Evolutionary conservation across 2,113 vertebrate species (phyloP).

Genomic region (Sphyrna mokarran): DNA sequence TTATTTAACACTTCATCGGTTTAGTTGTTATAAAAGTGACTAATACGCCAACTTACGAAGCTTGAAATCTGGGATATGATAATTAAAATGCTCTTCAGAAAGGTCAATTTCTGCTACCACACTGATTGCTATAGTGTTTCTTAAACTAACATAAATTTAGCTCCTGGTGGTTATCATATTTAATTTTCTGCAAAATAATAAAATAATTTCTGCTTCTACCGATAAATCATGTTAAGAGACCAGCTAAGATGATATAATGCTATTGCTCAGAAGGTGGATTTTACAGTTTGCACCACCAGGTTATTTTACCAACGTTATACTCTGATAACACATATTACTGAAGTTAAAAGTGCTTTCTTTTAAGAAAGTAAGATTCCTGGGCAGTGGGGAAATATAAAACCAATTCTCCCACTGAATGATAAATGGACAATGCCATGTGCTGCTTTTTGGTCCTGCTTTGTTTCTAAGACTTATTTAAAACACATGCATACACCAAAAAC

Average conservation of each 20-base stretch:
- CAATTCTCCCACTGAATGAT: background rate
- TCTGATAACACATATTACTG: background rate
- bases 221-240: background rate
- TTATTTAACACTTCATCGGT: background rate
- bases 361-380: background rate
- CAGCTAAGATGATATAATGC: background rate
- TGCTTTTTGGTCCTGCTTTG: background rate
- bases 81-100: slow-evolving; percentile 11
- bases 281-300: background rate
- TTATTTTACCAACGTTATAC: background rate
- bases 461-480: background rate
- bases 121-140: background rate
- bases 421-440: background rate
- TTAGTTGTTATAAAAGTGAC: background rate
- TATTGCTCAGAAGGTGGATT: background rate
- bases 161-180: background rate
- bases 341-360: background rate
- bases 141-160: slow-evolving; percentile 9
- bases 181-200: background rate
- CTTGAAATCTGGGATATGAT: background rate
- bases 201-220: background rate
- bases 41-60: slow-evolving; percentile 12
- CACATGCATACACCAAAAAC: background rate
- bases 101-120: background rate
- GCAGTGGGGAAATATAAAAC: background rate